Evolutionary conservation across 1,140 invertebrate species (phyloP).

Genomic region (Daktulosphaira vitifoliae): DNA sequence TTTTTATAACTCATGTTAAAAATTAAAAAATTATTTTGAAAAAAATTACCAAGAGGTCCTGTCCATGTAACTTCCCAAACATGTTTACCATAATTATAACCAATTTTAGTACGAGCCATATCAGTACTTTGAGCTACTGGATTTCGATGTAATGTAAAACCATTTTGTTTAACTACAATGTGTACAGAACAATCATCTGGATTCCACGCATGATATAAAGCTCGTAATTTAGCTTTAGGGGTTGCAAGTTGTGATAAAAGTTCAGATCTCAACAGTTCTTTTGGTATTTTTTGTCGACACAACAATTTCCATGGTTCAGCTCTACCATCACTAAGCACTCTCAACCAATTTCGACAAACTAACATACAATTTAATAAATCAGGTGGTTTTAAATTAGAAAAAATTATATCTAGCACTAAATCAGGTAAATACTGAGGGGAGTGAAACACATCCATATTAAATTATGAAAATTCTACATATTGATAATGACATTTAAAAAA

Average conservation of each 20-base stretch:
- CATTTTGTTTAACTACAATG: slow-evolving; percentile 93
- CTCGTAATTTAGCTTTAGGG: slow-evolving; percentile 88
- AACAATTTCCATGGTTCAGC: slow-evolving; percentile 91
- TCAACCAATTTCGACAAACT: slow-evolving; percentile 90
- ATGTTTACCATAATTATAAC: slow-evolving; percentile 86
- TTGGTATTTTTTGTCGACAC: slow-evolving; percentile 75
- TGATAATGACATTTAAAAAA: too few relatives aligned
- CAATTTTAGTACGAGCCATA: slow-evolving; percentile 87
- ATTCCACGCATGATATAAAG: slow-evolving; percentile 94
- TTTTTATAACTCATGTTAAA: not conserved
- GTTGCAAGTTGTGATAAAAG: slow-evolving; percentile 79
- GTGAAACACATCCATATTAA: not conserved
- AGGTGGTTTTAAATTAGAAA: slow-evolving; percentile 80
- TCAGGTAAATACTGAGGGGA: slow-evolving; percentile 49
- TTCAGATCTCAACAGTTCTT: slow-evolving; percentile 87
- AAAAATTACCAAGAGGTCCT: slow-evolving; percentile 67
- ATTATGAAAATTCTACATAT: too few relatives aligned
- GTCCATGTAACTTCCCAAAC: slow-evolving; percentile 99
- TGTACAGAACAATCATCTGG: slow-evolving; percentile 94
- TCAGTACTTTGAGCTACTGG: slow-evolving; percentile 98
- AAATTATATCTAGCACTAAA: slow-evolving; percentile 84
- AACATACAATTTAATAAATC: slow-evolving; percentile 81
- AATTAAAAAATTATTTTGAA: not conserved
- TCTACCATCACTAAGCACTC: slow-evolving; percentile 84
- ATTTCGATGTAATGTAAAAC: slow-evolving; percentile 93